Evolutionary conservation across 1,140 invertebrate genomes (phyloP).

Genomic region (Drosophila santomea): DNA sequence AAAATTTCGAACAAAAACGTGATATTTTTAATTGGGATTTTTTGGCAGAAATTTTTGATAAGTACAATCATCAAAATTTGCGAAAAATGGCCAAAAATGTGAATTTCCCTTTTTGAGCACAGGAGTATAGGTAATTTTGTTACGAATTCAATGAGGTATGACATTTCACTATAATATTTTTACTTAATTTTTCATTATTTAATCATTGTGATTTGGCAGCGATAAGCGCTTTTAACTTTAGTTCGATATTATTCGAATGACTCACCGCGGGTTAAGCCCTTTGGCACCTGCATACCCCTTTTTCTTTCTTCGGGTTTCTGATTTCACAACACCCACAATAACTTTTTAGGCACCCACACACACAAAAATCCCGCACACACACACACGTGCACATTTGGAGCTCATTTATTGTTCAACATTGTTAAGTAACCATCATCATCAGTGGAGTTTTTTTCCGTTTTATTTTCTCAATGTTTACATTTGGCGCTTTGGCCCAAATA

Average conservation of each 20-base stretch:
- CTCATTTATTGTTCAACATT: conserved; percentile 69
- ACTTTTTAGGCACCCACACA: conserved; percentile 23
- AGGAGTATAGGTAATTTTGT: too few species aligned
- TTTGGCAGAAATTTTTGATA: too few species aligned
- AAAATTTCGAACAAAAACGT: too few species aligned
- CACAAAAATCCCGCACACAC: conserved; percentile 18
- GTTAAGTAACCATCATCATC: conserved; percentile 78
- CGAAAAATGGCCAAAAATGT: too few species aligned
- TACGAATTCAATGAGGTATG: too few species aligned
- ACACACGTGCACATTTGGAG: conserved; percentile 14
- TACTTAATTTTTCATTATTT: not conserved
- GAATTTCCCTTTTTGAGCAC: too few species aligned
- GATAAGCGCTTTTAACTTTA: not conserved
- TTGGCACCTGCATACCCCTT: conserved; percentile 47
- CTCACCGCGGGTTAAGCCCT: conserved; percentile 30
- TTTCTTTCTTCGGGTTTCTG: not conserved
- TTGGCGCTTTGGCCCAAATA: conserved; percentile 77
- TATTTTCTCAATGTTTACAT: conserved; percentile 63
- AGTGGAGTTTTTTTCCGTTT: conserved; percentile 37
- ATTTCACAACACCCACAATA: conserved; percentile 53
- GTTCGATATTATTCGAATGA: conserved; percentile 17
- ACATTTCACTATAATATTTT: not conserved
- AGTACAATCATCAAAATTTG: too few species aligned
- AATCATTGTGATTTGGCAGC: not conserved
- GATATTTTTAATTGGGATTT: too few species aligned